Evolutionary conservation across 2,888 invertebrate genomes (phyloP).

Genomic region (Reticulitermes lucifugus): DNA sequence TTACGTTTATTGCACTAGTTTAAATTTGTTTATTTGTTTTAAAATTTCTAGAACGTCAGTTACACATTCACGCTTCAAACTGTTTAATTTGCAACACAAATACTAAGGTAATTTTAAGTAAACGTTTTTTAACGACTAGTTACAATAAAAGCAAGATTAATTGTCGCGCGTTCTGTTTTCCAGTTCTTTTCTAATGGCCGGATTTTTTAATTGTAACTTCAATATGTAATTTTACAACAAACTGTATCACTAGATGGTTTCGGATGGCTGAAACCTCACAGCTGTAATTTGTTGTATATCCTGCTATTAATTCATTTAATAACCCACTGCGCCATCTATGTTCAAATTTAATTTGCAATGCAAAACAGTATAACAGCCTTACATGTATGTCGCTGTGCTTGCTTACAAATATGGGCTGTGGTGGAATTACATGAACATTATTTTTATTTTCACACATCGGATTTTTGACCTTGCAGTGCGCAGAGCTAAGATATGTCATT

Average conservation of each 20-base stretch:
- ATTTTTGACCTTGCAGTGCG: no score
- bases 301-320: no score
- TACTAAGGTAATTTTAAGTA: background rate
- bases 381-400: no score
- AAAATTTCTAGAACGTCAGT: background rate
- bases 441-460: no score
- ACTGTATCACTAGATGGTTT: background rate
- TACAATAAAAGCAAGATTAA: constrained; percentile 10
- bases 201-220: background rate
- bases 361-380: no score
- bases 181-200: background rate
- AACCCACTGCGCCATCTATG: no score
- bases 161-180: background rate
- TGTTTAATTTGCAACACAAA: background rate
- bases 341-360: no score
- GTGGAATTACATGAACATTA: no score
- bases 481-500: no score
- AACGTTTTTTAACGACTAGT: background rate
- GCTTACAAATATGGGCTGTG: no score
- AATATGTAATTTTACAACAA: background rate
- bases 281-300: no score
- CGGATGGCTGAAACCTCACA: no score
- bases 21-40: background rate
- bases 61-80: background rate
- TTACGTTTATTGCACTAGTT: background rate